Evolutionary conservation across 2,113 vertebrate species (phyloP).

Genomic region (Siphamia tubifer): DNA sequence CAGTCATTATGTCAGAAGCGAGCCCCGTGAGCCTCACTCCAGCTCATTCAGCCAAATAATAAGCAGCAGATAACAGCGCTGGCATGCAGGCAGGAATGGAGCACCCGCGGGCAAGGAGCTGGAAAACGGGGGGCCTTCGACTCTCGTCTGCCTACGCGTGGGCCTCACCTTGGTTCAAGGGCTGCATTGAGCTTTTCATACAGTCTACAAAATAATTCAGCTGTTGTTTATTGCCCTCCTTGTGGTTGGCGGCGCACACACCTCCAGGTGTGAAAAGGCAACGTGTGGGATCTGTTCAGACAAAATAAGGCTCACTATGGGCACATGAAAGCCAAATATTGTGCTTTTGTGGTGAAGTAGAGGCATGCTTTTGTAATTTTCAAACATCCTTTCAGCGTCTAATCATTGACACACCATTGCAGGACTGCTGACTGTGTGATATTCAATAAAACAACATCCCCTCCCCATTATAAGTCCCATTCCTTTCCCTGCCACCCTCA

Average conservation of each 20-base stretch:
- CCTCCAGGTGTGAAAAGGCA: neutral
- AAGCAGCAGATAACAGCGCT: conserved; percentile 78
- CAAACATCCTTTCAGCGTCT: no score
- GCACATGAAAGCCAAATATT: no score
- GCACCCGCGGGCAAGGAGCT: conserved; percentile 30
- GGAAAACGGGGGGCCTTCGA: conserved; percentile 29
- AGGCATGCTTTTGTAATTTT: no score
- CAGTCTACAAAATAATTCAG: neutral
- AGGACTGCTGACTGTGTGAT: conserved; percentile 27
- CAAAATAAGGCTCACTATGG: neutral
- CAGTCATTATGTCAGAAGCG: conserved; percentile 90
- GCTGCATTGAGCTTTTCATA: conserved; percentile 12
- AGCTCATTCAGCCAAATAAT: conserved; percentile 88
- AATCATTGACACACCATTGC: neutral
- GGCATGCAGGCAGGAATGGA: conserved; percentile 67
- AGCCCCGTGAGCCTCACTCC: conserved; percentile 78
- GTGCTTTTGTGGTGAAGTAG: no score
- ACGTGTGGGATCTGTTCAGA: neutral
- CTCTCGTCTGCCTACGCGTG: conserved; percentile 12
- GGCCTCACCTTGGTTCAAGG: conserved; percentile 53
- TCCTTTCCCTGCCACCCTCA: neutral
- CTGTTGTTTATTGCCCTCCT: neutral
- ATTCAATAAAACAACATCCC: conserved; percentile 12
- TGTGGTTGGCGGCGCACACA: conserved; percentile 3
- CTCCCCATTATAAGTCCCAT: neutral